Base-by-base conservation (phyloP, 2,113 vertebrate genomes). In the Illadopsis cleaveri region DNA sequence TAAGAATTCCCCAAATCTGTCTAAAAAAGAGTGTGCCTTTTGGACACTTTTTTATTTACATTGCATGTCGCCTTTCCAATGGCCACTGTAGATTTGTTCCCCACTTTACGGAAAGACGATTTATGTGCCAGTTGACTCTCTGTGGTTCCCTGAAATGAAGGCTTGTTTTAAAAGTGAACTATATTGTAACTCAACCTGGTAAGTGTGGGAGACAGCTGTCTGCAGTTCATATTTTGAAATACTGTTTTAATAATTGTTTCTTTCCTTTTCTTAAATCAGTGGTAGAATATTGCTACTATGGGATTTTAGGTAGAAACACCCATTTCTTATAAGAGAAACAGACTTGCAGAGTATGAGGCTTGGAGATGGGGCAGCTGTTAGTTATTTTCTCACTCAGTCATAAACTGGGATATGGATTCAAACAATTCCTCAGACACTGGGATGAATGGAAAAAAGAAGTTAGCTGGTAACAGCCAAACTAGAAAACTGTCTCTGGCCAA, bases 181-280 rank as follows among this genome's bases (percentile, higher is more conserved):
- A 10, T 84, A 35, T 18, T 78, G 65, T 93, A 87, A 94, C 62
- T 94, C 61, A 86, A 17, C 64, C 84, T 68, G 38, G 65, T 84
- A 83, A 96, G 86, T 61, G 65, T 91, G 82, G 83, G 69, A 51
- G 45, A 94, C 81, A 97, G 92, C 97, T 97, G 90, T 96, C 90
- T 25, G 23, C 86, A 95, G 85, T 82, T 93, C 84, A 51, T 88
- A 82, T 64, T 68, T 82, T 94, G 85, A 97, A 96, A 97, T 90
- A 86, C 38, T 85, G 50, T 90, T 96, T 80, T 79, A 80, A 80
- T 47, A 82, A 95, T 89, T 92, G 57, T 96, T 90, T 77, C 86
- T 93, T 92, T 86, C 92, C 79, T 90, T 94, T 90, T 84, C 88
- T 96, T 77, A 90, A 97, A 75, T 85, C 71, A 51, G 64, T 68